Conservation (phyloP, 1,140 invertebrate genomes). For the Hypsibius dujardini region DNA sequence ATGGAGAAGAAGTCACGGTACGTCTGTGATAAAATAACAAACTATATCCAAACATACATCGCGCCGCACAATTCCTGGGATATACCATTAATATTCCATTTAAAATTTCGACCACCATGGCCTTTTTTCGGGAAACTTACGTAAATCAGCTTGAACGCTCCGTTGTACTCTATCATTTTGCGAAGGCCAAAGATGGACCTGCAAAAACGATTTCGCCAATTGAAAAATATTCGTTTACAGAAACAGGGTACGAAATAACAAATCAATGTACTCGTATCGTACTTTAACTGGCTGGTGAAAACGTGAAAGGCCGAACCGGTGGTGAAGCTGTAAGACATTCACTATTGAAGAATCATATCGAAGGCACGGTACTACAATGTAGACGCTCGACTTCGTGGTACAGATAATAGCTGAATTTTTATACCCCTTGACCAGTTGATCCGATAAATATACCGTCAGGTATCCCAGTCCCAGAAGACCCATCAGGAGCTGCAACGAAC, state of each 20-base stretch:
- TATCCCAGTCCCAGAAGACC: constrained; percentile 60
- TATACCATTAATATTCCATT: too few relatives aligned
- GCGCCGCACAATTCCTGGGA: too few relatives aligned
- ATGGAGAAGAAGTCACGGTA: constrained; percentile 25
- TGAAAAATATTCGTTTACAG: background rate
- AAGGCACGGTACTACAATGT: background rate
- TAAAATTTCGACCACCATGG: too few relatives aligned
- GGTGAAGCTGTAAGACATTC: constrained; percentile 52
- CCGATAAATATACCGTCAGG: constrained; percentile 61
- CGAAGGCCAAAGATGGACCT: constrained; percentile 47
- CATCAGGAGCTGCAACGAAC: constrained; percentile 48
- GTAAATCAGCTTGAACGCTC: constrained; percentile 51
- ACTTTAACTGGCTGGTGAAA: constrained; percentile 69
- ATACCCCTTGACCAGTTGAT: constrained; percentile 51
- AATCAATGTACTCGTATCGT: constrained; percentile 37
- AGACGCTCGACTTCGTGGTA: background rate
- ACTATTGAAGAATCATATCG: background rate
- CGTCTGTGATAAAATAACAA: constrained; percentile 21
- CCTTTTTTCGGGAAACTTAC: constrained; percentile 25
- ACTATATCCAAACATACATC: background rate
- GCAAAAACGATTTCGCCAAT: background rate
- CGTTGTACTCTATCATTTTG: constrained; percentile 42
- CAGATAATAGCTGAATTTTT: background rate
- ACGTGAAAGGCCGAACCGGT: constrained; percentile 76
- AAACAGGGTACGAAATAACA: too few relatives aligned